phyloP scores from a whole-genome alignment of 2,113 vertebrate genomes.

The Micromys minutus region DNA sequence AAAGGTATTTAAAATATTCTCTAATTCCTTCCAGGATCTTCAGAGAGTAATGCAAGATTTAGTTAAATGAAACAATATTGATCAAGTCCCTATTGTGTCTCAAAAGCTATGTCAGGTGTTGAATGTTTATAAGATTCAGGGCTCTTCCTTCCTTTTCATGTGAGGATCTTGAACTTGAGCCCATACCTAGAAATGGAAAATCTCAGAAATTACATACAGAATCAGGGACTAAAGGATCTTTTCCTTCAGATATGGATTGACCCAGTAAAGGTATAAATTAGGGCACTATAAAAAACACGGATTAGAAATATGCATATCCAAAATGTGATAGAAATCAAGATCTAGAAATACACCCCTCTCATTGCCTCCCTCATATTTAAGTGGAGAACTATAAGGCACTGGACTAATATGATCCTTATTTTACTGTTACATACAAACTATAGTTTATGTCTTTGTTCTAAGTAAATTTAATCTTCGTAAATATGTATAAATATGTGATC shows the following conservation, averaged over 20 bases:
- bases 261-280: not conserved
- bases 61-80: constrained; percentile 32
- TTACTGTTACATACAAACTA: not conserved
- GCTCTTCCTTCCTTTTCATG: not conserved
- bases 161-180: not conserved
- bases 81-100: not conserved
- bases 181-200: not conserved
- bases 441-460: not conserved
- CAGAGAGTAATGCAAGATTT: not conserved
- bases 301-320: not conserved
- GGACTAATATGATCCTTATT: not conserved
- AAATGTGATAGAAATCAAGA: not conserved
- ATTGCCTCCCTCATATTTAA: not conserved
- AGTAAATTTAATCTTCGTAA: not conserved
- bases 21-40: not conserved
- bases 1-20: constrained; percentile 35
- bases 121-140: not conserved
- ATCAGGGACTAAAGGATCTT: not conserved
- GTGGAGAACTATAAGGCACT: not conserved
- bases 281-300: not conserved
- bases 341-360: not conserved
- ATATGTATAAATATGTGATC: not conserved
- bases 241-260: not conserved
- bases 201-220: not conserved
- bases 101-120: not conserved